phyloP scores from a whole-genome alignment of 1,140 invertebrate species.

The Brachionus koreanus region DNA sequence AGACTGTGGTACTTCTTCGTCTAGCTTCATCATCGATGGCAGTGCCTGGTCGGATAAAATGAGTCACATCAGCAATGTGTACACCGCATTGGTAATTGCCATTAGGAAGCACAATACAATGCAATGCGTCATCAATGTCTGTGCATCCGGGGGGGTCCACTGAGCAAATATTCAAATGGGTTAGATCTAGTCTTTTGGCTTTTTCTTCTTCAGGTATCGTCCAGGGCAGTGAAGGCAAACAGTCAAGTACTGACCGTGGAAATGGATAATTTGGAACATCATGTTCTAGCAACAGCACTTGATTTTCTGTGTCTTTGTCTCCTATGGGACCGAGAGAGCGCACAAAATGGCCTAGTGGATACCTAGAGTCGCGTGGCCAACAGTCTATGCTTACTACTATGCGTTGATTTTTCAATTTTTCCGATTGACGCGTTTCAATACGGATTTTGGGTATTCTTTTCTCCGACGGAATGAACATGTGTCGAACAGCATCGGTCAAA shows the following conservation, averaged over 20 bases:
- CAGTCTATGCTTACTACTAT: constrained; percentile 41
- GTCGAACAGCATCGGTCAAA: neutral
- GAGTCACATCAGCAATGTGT: constrained; percentile 60
- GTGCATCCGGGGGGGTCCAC: constrained; percentile 98
- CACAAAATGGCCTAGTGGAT: constrained; percentile 59
- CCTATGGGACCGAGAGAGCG: constrained; percentile 58
- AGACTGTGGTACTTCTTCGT: constrained; percentile 58
- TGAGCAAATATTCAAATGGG: constrained; percentile 82
- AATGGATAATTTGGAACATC: constrained; percentile 93
- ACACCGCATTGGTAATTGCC: constrained; percentile 52
- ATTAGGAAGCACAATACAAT: constrained; percentile 63
- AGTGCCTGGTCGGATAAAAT: constrained; percentile 58
- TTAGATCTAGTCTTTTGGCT: constrained; percentile 72
- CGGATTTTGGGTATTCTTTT: constrained; percentile 40
- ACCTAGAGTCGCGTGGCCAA: constrained; percentile 42
- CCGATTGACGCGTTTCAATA: constrained; percentile 43
- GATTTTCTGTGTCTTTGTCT: constrained; percentile 86
- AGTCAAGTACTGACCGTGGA: constrained; percentile 85
- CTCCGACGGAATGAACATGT: constrained; percentile 39
- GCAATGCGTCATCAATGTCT: constrained; percentile 97
- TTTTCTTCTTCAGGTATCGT: constrained; percentile 76
- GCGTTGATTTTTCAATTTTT: constrained; percentile 29
- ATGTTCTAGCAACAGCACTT: constrained; percentile 86
- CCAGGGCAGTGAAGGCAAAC: constrained; percentile 85
- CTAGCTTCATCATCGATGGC: constrained; percentile 57